These are phyloP conservation scores for Cordilura impudica DNA, from an alignment of 2,888 invertebrate genomes.

Conservation along the genomic window DNA sequence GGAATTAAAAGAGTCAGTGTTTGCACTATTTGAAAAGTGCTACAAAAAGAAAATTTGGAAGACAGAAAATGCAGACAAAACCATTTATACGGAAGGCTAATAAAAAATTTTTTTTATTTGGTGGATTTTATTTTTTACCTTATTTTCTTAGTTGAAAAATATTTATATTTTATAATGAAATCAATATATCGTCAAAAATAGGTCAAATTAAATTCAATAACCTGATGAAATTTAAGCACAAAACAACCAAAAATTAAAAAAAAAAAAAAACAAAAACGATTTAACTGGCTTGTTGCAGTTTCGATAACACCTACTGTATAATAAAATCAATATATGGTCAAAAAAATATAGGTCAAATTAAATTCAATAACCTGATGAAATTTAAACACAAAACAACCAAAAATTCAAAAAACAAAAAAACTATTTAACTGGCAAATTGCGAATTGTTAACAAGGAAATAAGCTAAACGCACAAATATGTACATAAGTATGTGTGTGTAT, in stretches of 20 bases:
- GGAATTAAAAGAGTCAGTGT: too few species aligned
- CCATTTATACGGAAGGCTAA: neutral
- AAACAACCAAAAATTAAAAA: neutral
- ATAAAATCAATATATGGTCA: slow-evolving; percentile 31
- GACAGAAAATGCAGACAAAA: neutral
- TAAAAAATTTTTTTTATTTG: too few species aligned
- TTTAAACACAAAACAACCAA: too few species aligned
- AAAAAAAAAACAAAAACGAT: neutral
- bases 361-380: slow-evolving; percentile 57
- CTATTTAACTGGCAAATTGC: neutral
- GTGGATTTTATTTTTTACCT: too few species aligned
- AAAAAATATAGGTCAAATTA: slow-evolving; percentile 56
- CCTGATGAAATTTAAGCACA: too few species aligned
- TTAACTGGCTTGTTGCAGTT: too few species aligned
- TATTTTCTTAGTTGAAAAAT: too few species aligned
- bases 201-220: slow-evolving; percentile 60
- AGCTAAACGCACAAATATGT: too few species aligned
- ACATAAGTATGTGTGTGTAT: too few species aligned
- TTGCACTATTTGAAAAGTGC: too few species aligned
- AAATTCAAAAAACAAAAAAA: neutral
- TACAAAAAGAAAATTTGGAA: neutral
- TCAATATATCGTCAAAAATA: slow-evolving; percentile 43
- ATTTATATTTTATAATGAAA: slow-evolving; percentile 40
- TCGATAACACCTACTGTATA: too few species aligned
- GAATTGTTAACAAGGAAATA: slow-evolving; percentile 18